phyloP scores from a whole-genome alignment of 2,888 invertebrate genomes.

The Nomada flava region DNA sequence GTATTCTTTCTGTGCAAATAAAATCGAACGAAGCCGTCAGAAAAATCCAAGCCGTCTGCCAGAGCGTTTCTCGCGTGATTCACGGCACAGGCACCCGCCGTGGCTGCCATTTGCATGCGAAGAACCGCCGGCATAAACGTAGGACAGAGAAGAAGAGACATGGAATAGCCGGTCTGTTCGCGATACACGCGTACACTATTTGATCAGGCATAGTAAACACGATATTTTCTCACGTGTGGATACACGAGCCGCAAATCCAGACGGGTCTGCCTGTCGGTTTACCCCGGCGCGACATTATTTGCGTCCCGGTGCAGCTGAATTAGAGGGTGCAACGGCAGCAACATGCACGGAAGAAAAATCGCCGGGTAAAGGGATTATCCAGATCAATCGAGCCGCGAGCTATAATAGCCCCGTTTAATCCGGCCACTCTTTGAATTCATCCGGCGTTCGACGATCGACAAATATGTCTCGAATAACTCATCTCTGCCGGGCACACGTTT shows the following conservation, averaged over 20 bases:
- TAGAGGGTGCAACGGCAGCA: conserved; percentile 3
- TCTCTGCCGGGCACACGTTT: neutral
- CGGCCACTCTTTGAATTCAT: conserved; percentile 22
- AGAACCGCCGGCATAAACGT: conserved; percentile 20
- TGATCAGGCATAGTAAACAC: conserved; percentile 76
- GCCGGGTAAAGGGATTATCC: conserved; percentile 32
- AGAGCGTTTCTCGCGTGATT: conserved; percentile 45
- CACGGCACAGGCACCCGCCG: conserved; percentile 18
- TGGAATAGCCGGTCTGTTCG: conserved; percentile 31
- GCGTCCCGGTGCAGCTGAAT: conserved; percentile 23
- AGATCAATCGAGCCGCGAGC: conserved; percentile 30
- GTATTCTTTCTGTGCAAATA: conserved; percentile 38
- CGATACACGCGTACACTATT: conserved; percentile 64
- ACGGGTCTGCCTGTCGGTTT: conserved; percentile 39
- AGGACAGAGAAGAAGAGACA: conserved; percentile 37
- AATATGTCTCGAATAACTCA: conserved; percentile 36
- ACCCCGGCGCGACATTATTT: conserved; percentile 46
- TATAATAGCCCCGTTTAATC: conserved; percentile 33
- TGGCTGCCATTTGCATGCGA: conserved; percentile 48
- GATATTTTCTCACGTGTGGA: conserved; percentile 77
- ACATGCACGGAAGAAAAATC: neutral
- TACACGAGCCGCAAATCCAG: conserved; percentile 61
- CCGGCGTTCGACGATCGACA: conserved; percentile 16
- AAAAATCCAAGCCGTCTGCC: conserved; percentile 8
- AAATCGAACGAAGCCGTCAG: conserved; percentile 31